phyloP scores from a whole-genome alignment of 30 jellyfish, hydroid and myxozoan genomes.

The Cassiopea xamachana region DNA sequence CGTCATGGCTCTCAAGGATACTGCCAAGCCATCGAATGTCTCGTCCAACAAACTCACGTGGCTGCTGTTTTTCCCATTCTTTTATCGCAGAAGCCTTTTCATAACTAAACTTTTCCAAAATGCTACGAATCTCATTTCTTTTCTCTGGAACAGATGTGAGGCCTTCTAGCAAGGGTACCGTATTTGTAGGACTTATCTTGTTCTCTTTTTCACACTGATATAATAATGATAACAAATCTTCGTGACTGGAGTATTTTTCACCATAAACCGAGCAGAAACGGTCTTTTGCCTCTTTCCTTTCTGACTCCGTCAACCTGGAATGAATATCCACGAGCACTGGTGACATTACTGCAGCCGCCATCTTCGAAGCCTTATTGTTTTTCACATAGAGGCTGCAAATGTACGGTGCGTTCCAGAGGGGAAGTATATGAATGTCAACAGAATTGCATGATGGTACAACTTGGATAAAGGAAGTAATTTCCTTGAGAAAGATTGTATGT shows the following conservation, averaged over 20 bases:
- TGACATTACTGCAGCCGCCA: neutral
- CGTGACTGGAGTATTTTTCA: neutral
- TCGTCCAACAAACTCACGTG: slow-evolving; percentile 50
- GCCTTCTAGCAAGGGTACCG: neutral
- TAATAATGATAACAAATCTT: neutral
- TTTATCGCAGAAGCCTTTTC: slow-evolving; percentile 10
- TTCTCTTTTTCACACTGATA: neutral
- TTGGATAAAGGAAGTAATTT: too few relatives aligned
- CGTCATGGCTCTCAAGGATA: neutral
- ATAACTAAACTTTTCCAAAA: neutral
- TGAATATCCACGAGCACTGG: neutral
- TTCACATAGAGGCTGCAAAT: too few relatives aligned
- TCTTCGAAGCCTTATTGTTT: too few relatives aligned
- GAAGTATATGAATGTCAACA: too few relatives aligned
- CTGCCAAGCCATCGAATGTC: slow-evolving; percentile 34
- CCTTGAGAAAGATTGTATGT: too few relatives aligned
- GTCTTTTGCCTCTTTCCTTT: neutral
- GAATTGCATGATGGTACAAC: too few relatives aligned
- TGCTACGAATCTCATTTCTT: neutral
- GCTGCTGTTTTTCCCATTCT: slow-evolving; percentile 15
- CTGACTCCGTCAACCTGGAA: neutral
- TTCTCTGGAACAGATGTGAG: neutral
- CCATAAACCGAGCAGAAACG: slow-evolving; percentile 15
- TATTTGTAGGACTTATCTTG: slow-evolving; percentile 6
- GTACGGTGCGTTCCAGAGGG: too few relatives aligned